A percentile compares a stretch with the other conserved stretches of the same genome.
phyloP scores from a whole-genome alignment of 2,888 invertebrate species.

The Gari tellinella region DNA sequence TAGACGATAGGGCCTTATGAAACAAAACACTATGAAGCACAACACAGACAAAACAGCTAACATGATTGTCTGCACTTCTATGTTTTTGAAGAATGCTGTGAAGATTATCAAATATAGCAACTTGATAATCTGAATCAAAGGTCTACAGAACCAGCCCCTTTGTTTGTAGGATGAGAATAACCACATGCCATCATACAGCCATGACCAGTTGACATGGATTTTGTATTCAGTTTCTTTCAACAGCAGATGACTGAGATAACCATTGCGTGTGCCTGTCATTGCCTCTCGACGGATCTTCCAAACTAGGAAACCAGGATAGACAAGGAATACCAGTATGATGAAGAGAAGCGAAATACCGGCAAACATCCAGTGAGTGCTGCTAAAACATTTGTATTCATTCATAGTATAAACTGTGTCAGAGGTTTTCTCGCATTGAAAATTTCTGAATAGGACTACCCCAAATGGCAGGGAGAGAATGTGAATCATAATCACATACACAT shows the following conservation, averaged over 20 bases:
- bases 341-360: conserved; percentile 66
- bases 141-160: conserved; percentile 73
- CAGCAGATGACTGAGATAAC: conserved; percentile 79
- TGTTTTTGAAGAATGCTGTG: conserved; percentile 69
- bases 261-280: conserved; percentile 67
- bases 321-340: conserved; percentile 66
- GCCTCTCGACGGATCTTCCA: conserved; percentile 70
- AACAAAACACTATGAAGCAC: conserved; percentile 56
- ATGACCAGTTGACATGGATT: conserved; percentile 78
- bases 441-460: conserved; percentile 68
- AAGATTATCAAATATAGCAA: conserved; percentile 70
- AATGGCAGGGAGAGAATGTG: conserved; percentile 78
- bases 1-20: conserved; percentile 77
- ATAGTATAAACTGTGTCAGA: conserved; percentile 70
- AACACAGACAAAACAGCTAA: conserved; percentile 62
- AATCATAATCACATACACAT: conserved; percentile 64
- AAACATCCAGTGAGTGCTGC: conserved; percentile 74
- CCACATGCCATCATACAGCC: conserved; percentile 75
- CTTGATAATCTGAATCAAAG: conserved; percentile 69
- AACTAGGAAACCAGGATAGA: conserved; percentile 76
- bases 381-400: conserved; percentile 72
- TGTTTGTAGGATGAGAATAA: conserved; percentile 79
- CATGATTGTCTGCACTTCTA: conserved; percentile 68
- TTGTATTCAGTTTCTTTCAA: conserved; percentile 81
- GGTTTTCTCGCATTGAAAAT: conserved; percentile 75